These are phyloP conservation scores for Caenorhabditis sp. DNA, from an alignment of 2,888 invertebrate genomes.

Conservation along the genomic window DNA sequence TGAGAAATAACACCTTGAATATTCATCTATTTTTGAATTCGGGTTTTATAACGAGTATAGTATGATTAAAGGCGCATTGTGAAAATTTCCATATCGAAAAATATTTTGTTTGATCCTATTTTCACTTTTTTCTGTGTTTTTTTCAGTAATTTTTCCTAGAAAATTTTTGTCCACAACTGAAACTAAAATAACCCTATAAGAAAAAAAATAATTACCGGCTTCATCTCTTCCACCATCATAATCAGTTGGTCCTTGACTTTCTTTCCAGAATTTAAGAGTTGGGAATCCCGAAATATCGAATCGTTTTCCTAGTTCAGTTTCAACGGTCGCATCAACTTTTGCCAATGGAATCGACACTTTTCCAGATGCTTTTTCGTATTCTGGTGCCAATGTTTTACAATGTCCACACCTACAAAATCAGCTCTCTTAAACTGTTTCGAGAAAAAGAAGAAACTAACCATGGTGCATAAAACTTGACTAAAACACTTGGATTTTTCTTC, in stretches of 20 bases:
- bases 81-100: too few species aligned
- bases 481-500: slow-evolving; percentile 71
- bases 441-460: slow-evolving; percentile 72
- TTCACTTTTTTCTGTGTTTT: too few species aligned
- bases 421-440: not conserved
- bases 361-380: slow-evolving; percentile 75
- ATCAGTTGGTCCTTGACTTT: slow-evolving; percentile 73
- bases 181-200: too few species aligned
- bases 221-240: slow-evolving; percentile 75
- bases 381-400: slow-evolving; percentile 74
- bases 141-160: too few species aligned
- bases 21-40: too few species aligned
- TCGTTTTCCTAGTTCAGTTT: slow-evolving; percentile 73
- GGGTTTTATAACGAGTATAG: too few species aligned
- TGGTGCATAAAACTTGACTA: slow-evolving; percentile 77
- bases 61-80: too few species aligned
- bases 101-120: too few species aligned
- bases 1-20: not conserved
- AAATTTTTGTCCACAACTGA: too few species aligned
- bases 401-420: slow-evolving; percentile 72
- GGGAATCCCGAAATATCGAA: slow-evolving; percentile 75
- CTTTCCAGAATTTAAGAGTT: slow-evolving; percentile 75
- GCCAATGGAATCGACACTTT: slow-evolving; percentile 71
- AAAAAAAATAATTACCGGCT: too few species aligned
- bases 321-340: slow-evolving; percentile 75